A percentile compares a stretch with the other conserved stretches of the same genome.
phyloP scores from a whole-genome alignment of 2,113 vertebrate genomes.

The Tachysurus vachellii region DNA sequence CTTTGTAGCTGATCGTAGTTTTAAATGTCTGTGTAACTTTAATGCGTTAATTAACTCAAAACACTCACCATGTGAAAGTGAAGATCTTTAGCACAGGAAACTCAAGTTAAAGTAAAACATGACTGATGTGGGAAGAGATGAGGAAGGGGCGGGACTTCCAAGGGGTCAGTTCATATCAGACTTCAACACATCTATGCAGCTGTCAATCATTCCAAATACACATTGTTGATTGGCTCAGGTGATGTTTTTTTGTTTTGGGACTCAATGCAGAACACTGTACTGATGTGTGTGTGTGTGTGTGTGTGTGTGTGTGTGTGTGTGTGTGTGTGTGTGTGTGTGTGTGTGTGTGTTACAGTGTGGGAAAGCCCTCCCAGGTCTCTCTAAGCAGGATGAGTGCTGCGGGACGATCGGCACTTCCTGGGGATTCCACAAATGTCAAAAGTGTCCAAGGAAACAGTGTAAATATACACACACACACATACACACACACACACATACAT shows the following conservation, averaged over 20 bases:
- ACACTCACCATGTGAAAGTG: background rate
- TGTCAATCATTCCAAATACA: background rate
- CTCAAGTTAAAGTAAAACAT: background rate
- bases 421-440: constrained; percentile 98
- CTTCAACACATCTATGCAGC: background rate
- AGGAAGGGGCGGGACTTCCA: background rate
- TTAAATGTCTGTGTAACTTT: background rate
- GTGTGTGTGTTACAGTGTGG: constrained; percentile 81
- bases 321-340: constrained; percentile 31
- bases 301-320: background rate
- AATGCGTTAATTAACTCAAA: background rate
- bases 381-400: constrained; percentile 97
- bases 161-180: background rate
- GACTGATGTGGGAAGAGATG: background rate
- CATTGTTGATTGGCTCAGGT: background rate
- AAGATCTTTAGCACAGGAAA: no score
- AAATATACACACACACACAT: constrained; percentile 66
- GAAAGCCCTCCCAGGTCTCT: constrained; percentile 94
- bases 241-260: background rate
- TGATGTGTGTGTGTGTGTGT: background rate
- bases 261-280: background rate
- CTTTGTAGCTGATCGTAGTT: no score
- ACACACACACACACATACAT: background rate
- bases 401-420: constrained; percentile 93
- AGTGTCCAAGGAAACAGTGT: constrained; percentile 92